A percentile compares a stretch with the other conserved stretches of the same genome.
Evolutionary conservation across 2,113 vertebrate genomes (phyloP).

Genomic region (Gallinago media): DNA sequence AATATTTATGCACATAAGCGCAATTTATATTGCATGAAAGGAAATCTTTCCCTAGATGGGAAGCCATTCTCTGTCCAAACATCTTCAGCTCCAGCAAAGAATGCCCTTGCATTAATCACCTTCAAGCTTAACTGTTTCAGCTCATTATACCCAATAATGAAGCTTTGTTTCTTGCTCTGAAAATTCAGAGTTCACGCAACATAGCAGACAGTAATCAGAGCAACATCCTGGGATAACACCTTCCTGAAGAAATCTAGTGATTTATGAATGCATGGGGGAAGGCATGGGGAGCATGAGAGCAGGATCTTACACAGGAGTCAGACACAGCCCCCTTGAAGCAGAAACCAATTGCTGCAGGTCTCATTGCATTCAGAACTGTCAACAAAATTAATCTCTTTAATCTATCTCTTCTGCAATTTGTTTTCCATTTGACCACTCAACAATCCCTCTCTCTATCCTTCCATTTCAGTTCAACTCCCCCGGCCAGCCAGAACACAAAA

Average conservation of each 20-base stretch:
- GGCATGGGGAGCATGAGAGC: not conserved
- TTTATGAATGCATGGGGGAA: accelerated
- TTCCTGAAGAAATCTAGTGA: not conserved
- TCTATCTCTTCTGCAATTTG: not conserved
- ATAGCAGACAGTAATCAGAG: not conserved
- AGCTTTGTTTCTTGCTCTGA: not conserved
- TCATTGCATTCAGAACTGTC: not conserved
- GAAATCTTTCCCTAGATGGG: not conserved
- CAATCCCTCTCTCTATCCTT: not conserved
- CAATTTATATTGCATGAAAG: not conserved
- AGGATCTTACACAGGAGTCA: not conserved
- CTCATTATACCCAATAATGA: not conserved
- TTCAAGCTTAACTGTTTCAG: not conserved
- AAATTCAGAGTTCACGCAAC: not conserved
- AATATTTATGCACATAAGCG: not conserved
- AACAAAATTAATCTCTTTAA: not conserved
- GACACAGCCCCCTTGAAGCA: not conserved
- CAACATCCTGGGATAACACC: not conserved
- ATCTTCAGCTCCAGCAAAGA: not conserved
- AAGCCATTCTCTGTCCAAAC: not conserved
- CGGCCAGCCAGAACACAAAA: not conserved
- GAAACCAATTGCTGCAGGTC: not conserved
- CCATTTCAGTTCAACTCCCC: not conserved
- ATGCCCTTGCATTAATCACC: not conserved
- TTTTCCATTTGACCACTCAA: not conserved